Evolutionary conservation across 2,113 vertebrate genomes (phyloP), one percentile per base, ranked within the genome.

Genomic region (Bostrychus sinensis): DNA sequence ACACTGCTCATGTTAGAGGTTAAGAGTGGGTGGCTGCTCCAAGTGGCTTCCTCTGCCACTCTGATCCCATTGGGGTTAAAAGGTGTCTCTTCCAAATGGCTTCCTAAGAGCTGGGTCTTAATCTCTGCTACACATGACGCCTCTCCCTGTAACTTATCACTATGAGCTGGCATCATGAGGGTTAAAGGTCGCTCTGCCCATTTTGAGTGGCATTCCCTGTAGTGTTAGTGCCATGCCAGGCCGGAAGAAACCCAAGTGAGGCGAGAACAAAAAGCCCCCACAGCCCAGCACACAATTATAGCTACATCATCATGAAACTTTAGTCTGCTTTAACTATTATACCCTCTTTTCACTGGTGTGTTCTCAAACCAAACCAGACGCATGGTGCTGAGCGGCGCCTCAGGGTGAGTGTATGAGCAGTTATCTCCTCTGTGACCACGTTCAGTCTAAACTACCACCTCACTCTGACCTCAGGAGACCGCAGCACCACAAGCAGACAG

Each of bases 401-500:
- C 57, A 61, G 64, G 70, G 71, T 42, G 38, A 77, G 69, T 23
- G 61, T 73, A 66, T 75, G 74, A 55, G 59, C 66, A 84, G 65
- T 78, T 86, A 86, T 87, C 81, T 84, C 62, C 66, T 70, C 62
- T 56, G 72, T 74, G 66, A 88, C 81, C 82, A 48, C 54, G 20
- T 63, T 75, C 14, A 22, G 75, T 46, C 82, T 57, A 77, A 89
- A 87, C 80, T 75, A 83, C 80, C 74, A 70, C 81, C 83, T 82
- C 56, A 34, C 64, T 34, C 63, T 58, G 82, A 86, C 85, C 87
- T 88, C 82, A 85, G 79, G 72, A 84, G 77, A 66, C 88, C 86
- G 28, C 85, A 88, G 70, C 7, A 84, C 86, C 84, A 30, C 85
- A 84, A 77, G 77, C 85, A 80, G 83, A 88, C 82, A 50, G 80